Evolutionary conservation across 1,140 invertebrate genomes (phyloP), one percentile per base, ranked within the genome.

Genomic region (Battus philenor): DNA sequence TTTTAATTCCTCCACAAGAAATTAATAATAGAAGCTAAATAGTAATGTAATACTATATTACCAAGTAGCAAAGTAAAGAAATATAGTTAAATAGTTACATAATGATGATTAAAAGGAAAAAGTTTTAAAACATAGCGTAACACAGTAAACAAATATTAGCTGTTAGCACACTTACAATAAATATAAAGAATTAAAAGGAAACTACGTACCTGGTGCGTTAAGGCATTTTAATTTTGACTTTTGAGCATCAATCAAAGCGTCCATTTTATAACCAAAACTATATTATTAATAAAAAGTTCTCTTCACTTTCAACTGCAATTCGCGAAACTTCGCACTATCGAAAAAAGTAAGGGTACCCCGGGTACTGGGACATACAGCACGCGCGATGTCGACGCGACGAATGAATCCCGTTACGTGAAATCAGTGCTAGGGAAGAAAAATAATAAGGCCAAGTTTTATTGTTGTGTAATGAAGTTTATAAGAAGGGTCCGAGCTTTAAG

Each of bases 391-490:
- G 48, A 50, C 46, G 36, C 51, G 38, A 38, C 50, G 70, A 74
- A 65, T 74, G 70, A 65, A 58, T 64, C 50, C 62, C 59, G 68
- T 69, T 73, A 68, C 54, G 48, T 56, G 47, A 68, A 74, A 74
- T 74, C 70, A 64, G 50, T 50, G 62, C 58, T 50, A 46, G 61
- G 65, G 67, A 61, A 47, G 55, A 60, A 63, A 69, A 70, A 68
- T 68, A 68, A 70, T 67, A 68, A 59, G 52, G 47, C 45, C 44
- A 53, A 61, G 47, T 50, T 59, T 54, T 60, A 66, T 67, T 67
- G 48, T 67, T 67, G 62, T 62, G 54, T 64, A 64, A 58, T 64
- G 47, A 64, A 62, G 53, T 57, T 55, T 59, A 34, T 57, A 64
- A 68, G 67, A 65, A 70, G 70, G 70, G 67, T 51, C 56, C 59